Base-by-base conservation (phyloP, 2,113 vertebrate genomes). In the Pangasianodon gigas region DNA sequence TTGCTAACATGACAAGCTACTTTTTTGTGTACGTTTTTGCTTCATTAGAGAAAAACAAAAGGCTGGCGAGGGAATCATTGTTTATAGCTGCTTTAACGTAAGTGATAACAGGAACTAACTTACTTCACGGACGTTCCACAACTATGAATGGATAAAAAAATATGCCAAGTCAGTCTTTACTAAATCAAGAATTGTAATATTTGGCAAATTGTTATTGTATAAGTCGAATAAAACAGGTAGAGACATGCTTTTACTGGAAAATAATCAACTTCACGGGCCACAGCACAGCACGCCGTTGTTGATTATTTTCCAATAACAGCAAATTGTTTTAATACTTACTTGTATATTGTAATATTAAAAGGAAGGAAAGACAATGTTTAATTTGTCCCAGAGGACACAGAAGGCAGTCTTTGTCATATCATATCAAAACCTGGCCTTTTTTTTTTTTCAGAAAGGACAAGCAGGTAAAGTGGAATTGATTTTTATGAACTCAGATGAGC, bases 401-500 rank as follows among this genome's bases (percentile, higher is more conserved):
- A 88, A 62, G 14, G 24, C 16, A 56, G 24, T 69, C 29, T 62
- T 74, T 90, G 79, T 90, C 79, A 88, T 89, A 52, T 92, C 79
- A 86, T 85, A 58, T 81, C 65, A 48, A 51, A 29, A 58, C 75
- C 6, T 65, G 44, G 11, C 81, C 37, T n/a, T 74, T 75, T 65
- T 75, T 2, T 46, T 4, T 13, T 0, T 13, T 2, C 32, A 58
- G 44, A 92, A 87, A 60, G 69, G 52, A 77, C 51, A 84, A 84
- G 86, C 80, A 88, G 75, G 69, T 71, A 71, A 58, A 86, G 71
- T 82, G 85, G 83, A 90, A 91, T 88, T 86, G 79, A 89, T 90
- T 92, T 92, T 89, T 83, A 87, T 90, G 56, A 92, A 92, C 92
- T 89, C 85, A 89, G 84, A 90, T 88, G 67, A 80, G 87, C 62